Evolutionary conservation across 2,888 invertebrate species (phyloP).

Genomic region (Cantharis rustica): DNA sequence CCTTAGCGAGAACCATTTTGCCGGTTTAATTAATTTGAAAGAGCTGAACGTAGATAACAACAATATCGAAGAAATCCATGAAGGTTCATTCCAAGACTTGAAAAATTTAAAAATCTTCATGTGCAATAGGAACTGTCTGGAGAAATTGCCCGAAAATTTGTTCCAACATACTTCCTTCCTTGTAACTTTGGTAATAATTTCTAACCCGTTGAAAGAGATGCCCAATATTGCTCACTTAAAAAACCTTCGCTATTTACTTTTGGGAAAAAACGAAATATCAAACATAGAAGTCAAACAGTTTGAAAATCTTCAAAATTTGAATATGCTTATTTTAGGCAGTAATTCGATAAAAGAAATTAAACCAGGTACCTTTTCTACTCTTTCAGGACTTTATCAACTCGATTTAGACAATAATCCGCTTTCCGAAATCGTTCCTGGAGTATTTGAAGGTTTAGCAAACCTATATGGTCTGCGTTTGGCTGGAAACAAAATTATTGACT

Average conservation of each 20-base stretch:
- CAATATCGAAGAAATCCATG: background rate
- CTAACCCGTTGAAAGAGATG: background rate
- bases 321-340: background rate
- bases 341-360: background rate
- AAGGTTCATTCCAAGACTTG: background rate
- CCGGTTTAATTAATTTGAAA: background rate
- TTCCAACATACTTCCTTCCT: background rate
- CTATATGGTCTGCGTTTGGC: background rate
- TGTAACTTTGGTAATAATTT: background rate
- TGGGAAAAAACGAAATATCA: background rate
- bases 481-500: background rate
- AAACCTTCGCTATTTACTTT: background rate
- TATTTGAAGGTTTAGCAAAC: background rate
- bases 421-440: background rate
- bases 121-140: background rate
- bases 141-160: background rate
- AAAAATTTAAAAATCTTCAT: background rate
- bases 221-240: background rate
- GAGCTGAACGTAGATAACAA: background rate
- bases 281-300: background rate
- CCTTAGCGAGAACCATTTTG: background rate
- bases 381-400: background rate
- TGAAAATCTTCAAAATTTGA: background rate
- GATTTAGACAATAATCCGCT: background rate
- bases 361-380: background rate